A percentile compares a stretch with the other conserved stretches of the same genome.
Evolutionary conservation across 1,140 invertebrate genomes (phyloP).

Genomic region (Drosophila repletoides): DNA sequence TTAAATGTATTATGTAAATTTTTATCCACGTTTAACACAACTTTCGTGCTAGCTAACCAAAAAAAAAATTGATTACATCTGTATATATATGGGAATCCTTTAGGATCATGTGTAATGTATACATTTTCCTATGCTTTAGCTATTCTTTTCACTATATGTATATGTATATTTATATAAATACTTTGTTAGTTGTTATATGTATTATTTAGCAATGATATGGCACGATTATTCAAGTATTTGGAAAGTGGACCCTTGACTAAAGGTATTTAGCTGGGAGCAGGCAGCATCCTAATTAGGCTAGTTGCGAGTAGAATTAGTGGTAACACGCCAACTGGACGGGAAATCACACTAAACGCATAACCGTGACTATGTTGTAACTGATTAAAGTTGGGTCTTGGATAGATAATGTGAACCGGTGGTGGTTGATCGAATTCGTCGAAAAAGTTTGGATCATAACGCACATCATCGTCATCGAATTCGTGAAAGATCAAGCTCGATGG

Average conservation of each 20-base stretch:
- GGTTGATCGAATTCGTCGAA: constrained; percentile 86
- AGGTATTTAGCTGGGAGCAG: constrained; percentile 60
- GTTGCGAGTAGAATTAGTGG: constrained; percentile 16
- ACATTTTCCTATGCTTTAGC: constrained; percentile 25
- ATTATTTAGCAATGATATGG: constrained; percentile 76
- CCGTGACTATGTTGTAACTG: constrained; percentile 36
- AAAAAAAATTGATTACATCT: constrained; percentile 15
- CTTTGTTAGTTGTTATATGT: constrained; percentile 1
- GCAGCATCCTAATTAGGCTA: constrained; percentile 37
- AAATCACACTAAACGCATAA: constrained; percentile 4
- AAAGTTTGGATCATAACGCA: constrained; percentile 84
- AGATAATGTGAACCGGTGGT: constrained; percentile 87
- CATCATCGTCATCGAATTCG: constrained; percentile 82
- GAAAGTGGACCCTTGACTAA: neutral
- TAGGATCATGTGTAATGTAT: constrained; percentile 3
- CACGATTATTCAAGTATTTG: constrained; percentile 58
- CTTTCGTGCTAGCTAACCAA: constrained; percentile 29
- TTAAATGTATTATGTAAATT: constrained; percentile 18
- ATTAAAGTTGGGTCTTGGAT: constrained; percentile 83
- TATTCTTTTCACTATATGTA: constrained; percentile 12
- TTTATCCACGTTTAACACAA: constrained; percentile 27
- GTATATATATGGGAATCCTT: constrained; percentile 5
- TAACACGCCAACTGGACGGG: constrained; percentile 18
- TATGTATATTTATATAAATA: constrained; percentile 40
- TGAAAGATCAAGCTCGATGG: constrained; percentile 74